A percentile compares a stretch with the other conserved stretches of the same genome.
These are phyloP conservation scores for Drosophila imparisetae DNA, from an alignment of 2,888 invertebrate genomes.

Conservation along the genomic window DNA sequence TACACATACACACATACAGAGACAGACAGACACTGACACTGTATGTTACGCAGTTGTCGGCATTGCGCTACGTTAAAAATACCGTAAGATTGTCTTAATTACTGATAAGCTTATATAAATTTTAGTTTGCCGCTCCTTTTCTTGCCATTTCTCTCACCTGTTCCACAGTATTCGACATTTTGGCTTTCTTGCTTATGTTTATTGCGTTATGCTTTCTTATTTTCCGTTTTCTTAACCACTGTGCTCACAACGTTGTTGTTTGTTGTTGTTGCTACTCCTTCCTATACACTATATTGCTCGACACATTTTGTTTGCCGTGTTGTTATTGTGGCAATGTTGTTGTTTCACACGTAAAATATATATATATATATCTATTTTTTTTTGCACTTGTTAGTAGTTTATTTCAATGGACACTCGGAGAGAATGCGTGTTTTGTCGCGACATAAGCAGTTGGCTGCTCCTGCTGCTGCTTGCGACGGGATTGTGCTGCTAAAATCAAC, in stretches of 20 bases:
- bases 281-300: slow-evolving; percentile 44
- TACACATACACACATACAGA: slow-evolving; percentile 27
- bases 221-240: slow-evolving; percentile 32
- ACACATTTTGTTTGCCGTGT: slow-evolving; percentile 46
- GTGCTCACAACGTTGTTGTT: slow-evolving; percentile 45
- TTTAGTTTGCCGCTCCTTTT: slow-evolving; percentile 25
- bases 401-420: slow-evolving; percentile 41
- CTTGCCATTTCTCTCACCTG: slow-evolving; percentile 60
- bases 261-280: slow-evolving; percentile 24
- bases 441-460: slow-evolving; percentile 50
- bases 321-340: slow-evolving; percentile 35
- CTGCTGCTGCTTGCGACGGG: slow-evolving; percentile 66
- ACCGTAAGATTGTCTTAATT: slow-evolving; percentile 61
- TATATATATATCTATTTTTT: slow-evolving; percentile 17
- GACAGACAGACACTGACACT: slow-evolving; percentile 62
- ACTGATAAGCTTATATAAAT: slow-evolving; percentile 64
- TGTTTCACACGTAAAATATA: slow-evolving; percentile 38
- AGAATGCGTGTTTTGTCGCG: slow-evolving; percentile 57
- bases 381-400: slow-evolving; percentile 44
- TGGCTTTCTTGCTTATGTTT: slow-evolving; percentile 46
- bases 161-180: slow-evolving; percentile 75
- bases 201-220: slow-evolving; percentile 21
- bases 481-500: slow-evolving; percentile 73
- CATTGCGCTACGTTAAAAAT: slow-evolving; percentile 52
- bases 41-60: slow-evolving; percentile 74